Conservation (phyloP, 2,797 vertebrate species). For the Syngnathus acus region DNA sequence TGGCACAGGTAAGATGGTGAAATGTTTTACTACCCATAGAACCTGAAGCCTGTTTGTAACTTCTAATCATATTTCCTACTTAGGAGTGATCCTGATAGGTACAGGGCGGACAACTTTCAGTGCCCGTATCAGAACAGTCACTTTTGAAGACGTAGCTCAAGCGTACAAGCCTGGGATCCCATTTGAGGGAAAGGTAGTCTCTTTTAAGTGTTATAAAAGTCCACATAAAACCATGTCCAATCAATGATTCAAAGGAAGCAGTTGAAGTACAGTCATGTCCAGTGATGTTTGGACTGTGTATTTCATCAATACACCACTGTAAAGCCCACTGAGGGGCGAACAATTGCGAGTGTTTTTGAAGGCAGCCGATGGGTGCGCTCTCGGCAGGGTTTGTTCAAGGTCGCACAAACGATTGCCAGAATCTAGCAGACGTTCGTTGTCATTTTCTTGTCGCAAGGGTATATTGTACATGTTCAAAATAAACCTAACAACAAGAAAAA, state of each 20-base stretch:
- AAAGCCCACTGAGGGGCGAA: too few relatives aligned
- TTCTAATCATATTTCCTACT: constrained; percentile 9
- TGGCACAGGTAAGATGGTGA: constrained; percentile 63
- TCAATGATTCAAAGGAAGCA: neutral
- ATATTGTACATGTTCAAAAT: too few relatives aligned
- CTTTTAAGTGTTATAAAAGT: neutral
- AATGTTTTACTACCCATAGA: too few relatives aligned
- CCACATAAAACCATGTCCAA: neutral
- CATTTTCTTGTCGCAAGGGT: too few relatives aligned
- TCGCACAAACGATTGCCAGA: too few relatives aligned
- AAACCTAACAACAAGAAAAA: too few relatives aligned
- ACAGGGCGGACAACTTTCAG: constrained; percentile 21
- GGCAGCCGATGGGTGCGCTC: too few relatives aligned
- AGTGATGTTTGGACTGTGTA: neutral
- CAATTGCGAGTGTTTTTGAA: too few relatives aligned
- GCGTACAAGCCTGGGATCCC: constrained; percentile 55
- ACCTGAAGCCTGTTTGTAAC: neutral
- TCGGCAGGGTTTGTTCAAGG: too few relatives aligned
- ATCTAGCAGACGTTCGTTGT: too few relatives aligned
- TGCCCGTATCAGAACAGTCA: constrained; percentile 22
- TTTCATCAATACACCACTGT: neutral
- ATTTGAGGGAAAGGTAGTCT: constrained; percentile 62
- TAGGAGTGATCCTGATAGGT: constrained; percentile 54
- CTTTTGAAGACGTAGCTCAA: constrained; percentile 44
- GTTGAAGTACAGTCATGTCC: neutral